Conservation (phyloP, 2,888 invertebrate genomes). For the Xestia xanthographa region DNA sequence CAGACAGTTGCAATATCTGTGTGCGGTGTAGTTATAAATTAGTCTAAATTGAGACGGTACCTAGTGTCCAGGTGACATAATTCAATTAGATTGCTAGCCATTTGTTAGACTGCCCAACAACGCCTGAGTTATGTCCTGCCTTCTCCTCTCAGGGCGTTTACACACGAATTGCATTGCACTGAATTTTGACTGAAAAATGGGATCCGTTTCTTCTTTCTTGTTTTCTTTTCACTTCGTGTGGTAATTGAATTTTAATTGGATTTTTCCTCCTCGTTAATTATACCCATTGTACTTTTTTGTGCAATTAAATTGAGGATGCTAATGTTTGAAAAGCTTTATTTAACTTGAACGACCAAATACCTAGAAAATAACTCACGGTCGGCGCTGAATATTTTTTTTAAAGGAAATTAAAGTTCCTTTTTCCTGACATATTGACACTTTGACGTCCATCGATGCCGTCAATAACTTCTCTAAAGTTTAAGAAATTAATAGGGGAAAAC, state of each 20-base stretch:
- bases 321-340: slow-evolving; percentile 18
- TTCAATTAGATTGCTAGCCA: slow-evolving; percentile 84
- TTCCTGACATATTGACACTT: slow-evolving; percentile 22
- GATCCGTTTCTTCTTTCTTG: slow-evolving; percentile 8
- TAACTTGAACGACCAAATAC: slow-evolving; percentile 1
- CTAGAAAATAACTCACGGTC: slow-evolving; percentile 3
- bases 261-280: not conserved
- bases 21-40: slow-evolving; percentile 80
- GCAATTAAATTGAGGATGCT: slow-evolving; percentile 4
- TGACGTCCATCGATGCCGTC: slow-evolving; percentile 8
- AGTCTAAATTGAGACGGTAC: slow-evolving; percentile 80
- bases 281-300: slow-evolving; percentile 17
- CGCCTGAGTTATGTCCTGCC: slow-evolving; percentile 74
- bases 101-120: slow-evolving; percentile 76
- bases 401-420: slow-evolving; percentile 20
- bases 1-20: slow-evolving; percentile 60
- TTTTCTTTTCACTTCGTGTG: slow-evolving; percentile 34
- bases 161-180: slow-evolving; percentile 54
- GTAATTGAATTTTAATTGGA: slow-evolving; percentile 47
- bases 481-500: slow-evolving; percentile 11
- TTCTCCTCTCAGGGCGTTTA: slow-evolving; percentile 45
- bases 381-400: slow-evolving; percentile 15
- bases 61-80: slow-evolving; percentile 83
- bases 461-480: slow-evolving; percentile 16
- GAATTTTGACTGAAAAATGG: slow-evolving; percentile 37